Evolutionary conservation across 2,888 invertebrate species (phyloP), one percentile per base, ranked within the genome.

Genomic region (Tillus elongatus): DNA sequence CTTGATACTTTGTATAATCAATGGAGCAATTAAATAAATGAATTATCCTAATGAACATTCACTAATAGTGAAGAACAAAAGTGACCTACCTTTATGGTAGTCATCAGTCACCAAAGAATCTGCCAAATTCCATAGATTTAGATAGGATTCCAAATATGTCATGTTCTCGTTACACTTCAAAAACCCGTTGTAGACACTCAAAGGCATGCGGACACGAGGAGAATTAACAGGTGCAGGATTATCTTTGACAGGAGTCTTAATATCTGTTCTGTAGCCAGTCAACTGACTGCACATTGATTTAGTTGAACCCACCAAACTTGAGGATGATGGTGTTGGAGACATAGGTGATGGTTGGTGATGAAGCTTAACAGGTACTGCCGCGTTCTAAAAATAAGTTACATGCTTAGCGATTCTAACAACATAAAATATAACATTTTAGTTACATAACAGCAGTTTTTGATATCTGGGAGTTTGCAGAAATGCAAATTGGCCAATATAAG

Each of bases 61-160:
- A n/a, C n/a, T n/a, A n/a, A n/a, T n/a, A n/a, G n/a, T n/a, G n/a
- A n/a, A n/a, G n/a, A n/a, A n/a, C 13, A 19, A 38, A 30, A 19
- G 6, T 11, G 26, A 53, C 66, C 63, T 63, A 91, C 92, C 90
- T 73, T 81, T 81, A 62, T 85, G 82, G 53, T 81, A 77, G 43
- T 84, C 77, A 39, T 78, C 77, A 43, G 78, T 71, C 45, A 89
- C 86, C 45, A 88, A 69, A 33, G 70, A 65, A 60, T 90, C 89
- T 4, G 91, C 91, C 66, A 86, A 83, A 64, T 92, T 91, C 92
- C 92, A 93, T 51, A 90, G 73, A 48, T 92, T 91, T 66, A 89
- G 87, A 60, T 86, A 82, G 44, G 79, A 81, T 46, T 83, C 73
- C 50, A 92, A 73, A 71, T 87, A 82, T 55, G 75, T 75, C 64